Evolutionary conservation across 2,888 invertebrate species (phyloP), one percentile per base, ranked within the genome.

Genomic region (Drosophila glabriapex): DNA sequence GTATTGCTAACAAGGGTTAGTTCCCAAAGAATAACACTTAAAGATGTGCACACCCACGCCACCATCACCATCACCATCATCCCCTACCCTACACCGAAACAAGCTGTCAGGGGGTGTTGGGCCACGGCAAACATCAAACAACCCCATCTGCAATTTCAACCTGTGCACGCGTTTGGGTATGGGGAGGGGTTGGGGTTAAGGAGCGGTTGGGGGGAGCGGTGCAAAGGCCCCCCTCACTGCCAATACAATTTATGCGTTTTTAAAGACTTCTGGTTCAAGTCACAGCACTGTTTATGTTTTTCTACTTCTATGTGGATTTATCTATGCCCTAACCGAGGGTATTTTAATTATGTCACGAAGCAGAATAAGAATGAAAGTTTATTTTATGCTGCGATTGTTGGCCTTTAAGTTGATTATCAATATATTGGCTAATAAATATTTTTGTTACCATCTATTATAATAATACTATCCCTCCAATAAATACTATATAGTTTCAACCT

Each of bases 201-300:
- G 25, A 10, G 25, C 16, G 12, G 25, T 0, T 28, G 19, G 29
- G 14, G 22, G 39, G 56, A 9, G 28, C 7, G 25, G 25, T 28
- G 37, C 37, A n/a, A 7, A 37, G 28, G 5, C 29, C 29, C 19
- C 25, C n/a, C 5, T 29, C 29, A 49, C 71, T 62, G n/a, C 33
- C 70, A 64, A 55, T 67, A 79, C 76, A 79, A 79, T 76, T 88
- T 89, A 88, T 88, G 85, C 83, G 87, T 73, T 85, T 88, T 87
- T 88, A 89, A 87, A 89, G 87, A 83, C 80, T 75, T 69, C 37
- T 55, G 65, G 53, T 63, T 66, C 55, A 52, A 62, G 63, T 59
- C 68, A 52, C 49, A 28, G 72, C 49, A 25, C 39, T 74, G 73
- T 71, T 73, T 68, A 49, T 68, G 49, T 74, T 78, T 67, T 59